Evolutionary conservation across 23 tunicate species (phyloP).

Genomic region (Ciona savignyi): DNA sequence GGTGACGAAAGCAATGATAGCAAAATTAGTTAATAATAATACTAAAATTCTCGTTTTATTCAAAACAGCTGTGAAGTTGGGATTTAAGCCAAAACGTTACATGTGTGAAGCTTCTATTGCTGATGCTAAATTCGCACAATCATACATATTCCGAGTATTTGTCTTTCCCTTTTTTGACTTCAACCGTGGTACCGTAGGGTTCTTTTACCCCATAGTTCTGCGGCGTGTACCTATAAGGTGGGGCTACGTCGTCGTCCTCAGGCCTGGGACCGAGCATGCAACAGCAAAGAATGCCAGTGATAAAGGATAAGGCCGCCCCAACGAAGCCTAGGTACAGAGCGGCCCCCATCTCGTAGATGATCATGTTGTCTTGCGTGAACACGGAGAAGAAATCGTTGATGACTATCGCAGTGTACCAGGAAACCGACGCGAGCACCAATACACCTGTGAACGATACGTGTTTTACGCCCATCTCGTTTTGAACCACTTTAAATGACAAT

Average conservation of each 20-base stretch:
- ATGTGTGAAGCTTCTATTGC: too few species aligned
- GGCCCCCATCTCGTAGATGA: constrained; percentile 68
- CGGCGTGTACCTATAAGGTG: not conserved
- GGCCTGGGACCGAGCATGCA: not conserved
- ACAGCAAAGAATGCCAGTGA: not conserved
- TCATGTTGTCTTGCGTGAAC: constrained; percentile 52
- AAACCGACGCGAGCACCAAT: constrained; percentile 31
- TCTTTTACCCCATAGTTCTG: not conserved
- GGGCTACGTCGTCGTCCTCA: not conserved
- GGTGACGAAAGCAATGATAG: too few species aligned
- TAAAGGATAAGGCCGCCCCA: constrained; percentile 20
- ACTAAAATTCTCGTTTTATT: too few species aligned
- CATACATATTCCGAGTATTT: not conserved
- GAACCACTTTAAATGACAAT: too few species aligned
- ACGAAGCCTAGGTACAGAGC: constrained; percentile 54
- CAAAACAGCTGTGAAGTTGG: too few species aligned
- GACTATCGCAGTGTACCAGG: constrained; percentile 69
- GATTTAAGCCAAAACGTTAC: too few species aligned
- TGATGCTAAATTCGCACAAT: too few species aligned
- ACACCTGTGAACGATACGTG: too few species aligned
- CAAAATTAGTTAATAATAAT: too few species aligned
- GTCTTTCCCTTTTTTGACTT: not conserved
- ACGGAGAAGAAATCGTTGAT: constrained; percentile 56
- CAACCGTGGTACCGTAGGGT: not conserved
- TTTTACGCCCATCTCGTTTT: too few species aligned